Base-by-base conservation (phyloP, 2,888 invertebrate species). In the Cheilosia grossa region DNA sequence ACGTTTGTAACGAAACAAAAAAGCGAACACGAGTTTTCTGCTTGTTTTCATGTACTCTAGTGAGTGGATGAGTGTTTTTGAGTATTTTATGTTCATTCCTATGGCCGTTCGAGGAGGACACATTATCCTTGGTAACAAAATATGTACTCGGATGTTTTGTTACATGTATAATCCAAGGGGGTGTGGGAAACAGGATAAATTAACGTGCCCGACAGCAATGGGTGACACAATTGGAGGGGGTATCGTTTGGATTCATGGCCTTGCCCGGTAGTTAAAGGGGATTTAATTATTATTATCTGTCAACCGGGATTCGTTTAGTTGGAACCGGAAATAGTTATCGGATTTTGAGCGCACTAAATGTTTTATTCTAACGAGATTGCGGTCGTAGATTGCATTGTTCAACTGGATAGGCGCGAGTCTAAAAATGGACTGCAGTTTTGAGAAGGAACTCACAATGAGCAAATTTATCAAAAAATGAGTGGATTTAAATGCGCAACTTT, bases 1-100 rank as follows among this genome's bases (percentile, higher is more conserved):
- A 51, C 51, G 51, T 51, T 80, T 70, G 44, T 82, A 87, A 87
- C 63, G 72, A 82, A 85, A 85, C 66, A 56, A 77, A 85, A 81
- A 81, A 80, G 85, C 85, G 85, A 85, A 85, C 74, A 77, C 81
- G 87, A 77, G 82, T 73, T 86, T 75, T 58, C 67, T 86, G 86
- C 78, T 70, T 78, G 81, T 86, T 81, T 72, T 72, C 63, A 40
- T 80, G 75, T 74, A 63, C 64, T 73, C 69, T 54, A 53, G 78
- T 79, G 72, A 67, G 67, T 69, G 75, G 74, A 79, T 83, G 80
- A 80, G 80, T 85, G 75, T 85, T 74, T 78, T 83, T 73, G 82
- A 82, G 82, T 80, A 44, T 64, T 70, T 70, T 49, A 44, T 67
- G 40, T 72, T 51, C 27, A 37, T 69, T 49, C 56, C 56, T 78